A percentile compares a stretch with the other conserved stretches of the same genome.
Evolutionary conservation across 2,113 vertebrate species (phyloP).

Genomic region (Varanus salvator): DNA sequence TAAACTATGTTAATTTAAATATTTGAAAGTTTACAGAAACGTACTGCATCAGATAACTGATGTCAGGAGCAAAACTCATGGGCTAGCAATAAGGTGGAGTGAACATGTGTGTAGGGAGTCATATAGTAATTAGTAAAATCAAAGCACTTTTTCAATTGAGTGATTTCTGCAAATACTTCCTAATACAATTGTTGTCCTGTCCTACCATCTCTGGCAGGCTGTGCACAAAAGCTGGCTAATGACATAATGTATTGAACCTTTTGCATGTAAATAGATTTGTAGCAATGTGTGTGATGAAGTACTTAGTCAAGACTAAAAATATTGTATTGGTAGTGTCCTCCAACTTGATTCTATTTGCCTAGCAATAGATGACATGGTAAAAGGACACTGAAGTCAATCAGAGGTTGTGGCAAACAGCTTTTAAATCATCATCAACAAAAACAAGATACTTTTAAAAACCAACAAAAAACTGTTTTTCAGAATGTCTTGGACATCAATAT

Average conservation of each 20-base stretch:
- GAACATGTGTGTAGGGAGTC: too few relatives aligned
- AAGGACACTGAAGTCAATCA: neutral
- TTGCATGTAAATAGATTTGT: neutral
- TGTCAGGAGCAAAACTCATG: neutral
- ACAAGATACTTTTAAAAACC: neutral
- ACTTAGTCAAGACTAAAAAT: neutral
- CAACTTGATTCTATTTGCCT: neutral
- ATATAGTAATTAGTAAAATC: neutral
- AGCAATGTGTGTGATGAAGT: neutral
- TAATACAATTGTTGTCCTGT: neutral
- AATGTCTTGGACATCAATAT: neutral
- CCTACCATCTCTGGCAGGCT: neutral
- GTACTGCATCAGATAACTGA: neutral
- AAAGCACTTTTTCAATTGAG: neutral
- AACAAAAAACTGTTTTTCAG: constrained; percentile 33
- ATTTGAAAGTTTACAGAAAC: neutral
- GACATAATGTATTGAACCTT: neutral
- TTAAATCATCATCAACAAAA: neutral
- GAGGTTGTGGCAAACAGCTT: neutral
- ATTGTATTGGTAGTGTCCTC: neutral
- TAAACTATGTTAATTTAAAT: neutral
- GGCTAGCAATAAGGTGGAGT: neutral
- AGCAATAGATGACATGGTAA: neutral
- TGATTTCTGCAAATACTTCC: neutral
- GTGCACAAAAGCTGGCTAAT: neutral